Evolutionary conservation across 2,113 vertebrate genomes (phyloP), one percentile per base, ranked within the genome.

Genomic region (Hepsetus odoe): DNA sequence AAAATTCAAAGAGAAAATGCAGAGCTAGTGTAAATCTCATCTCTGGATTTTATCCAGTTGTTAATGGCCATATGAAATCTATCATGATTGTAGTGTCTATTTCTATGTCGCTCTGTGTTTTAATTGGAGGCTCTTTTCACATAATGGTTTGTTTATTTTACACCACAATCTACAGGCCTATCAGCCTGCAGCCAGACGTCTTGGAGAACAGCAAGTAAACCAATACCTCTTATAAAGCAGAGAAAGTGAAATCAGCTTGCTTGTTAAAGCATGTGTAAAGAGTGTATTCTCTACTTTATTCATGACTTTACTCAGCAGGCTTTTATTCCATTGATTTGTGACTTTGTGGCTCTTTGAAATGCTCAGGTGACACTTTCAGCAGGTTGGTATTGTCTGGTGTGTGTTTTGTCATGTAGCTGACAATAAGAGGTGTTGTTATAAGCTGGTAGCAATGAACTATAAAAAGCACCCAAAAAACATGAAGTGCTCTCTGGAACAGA

Each of bases 381-480:
- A 42, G 20, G 55, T 35, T 82, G 66, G 61, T 64, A 68, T 69
- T 24, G 22, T 9, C 40, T 32, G 33, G 51, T 22, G 58, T 20
- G 18, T 20, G 61, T 1, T 66, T 76, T 66, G 66, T 74, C 40
- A 72, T 49, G 46, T 18, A 26, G 70, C 20, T 58, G 55, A 75
- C 18, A 67, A 73, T 66, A 49, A 59, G 59, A 76, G 69, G 33
- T 65, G 61, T 35, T 56, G 33, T 55, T 40, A 82, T 68, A 70
- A 55, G 80, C 87, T 89, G 87, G 84, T 88, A 90, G 87, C 90
- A 90, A 88, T 86, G 84, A 82, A 82, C 89, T 91, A 92, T 91
- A 92, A 90, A 89, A 91, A 90, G 86, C 78, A 90, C 85, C 84
- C 81, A 84, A 81, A 88, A 84, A 91, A 92, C 91, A 90, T 89